phyloP scores from a whole-genome alignment of 2,113 vertebrate species.

The Microtus oregoni region DNA sequence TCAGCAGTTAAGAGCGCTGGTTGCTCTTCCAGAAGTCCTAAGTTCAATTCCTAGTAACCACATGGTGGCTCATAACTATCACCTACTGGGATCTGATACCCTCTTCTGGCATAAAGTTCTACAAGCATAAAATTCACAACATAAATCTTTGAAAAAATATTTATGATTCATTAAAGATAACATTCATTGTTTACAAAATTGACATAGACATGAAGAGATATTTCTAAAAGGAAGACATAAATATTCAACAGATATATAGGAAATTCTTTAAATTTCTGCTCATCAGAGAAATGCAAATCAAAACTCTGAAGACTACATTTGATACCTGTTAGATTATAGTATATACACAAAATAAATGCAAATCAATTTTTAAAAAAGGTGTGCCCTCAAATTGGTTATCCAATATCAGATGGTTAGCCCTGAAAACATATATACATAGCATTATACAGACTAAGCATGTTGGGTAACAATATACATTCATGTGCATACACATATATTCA shows the following conservation, averaged over 20 bases:
- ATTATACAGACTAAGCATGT: neutral
- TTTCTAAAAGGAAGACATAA: neutral
- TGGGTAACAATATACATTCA: neutral
- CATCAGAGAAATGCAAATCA: neutral
- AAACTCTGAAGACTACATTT: neutral
- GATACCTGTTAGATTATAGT: neutral
- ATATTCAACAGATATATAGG: neutral
- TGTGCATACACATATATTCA: neutral
- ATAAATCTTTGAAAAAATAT: too few relatives aligned
- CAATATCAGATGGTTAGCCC: neutral
- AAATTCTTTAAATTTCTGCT: neutral
- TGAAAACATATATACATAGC: neutral
- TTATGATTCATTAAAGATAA: too few relatives aligned
- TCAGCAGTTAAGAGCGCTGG: too few relatives aligned
- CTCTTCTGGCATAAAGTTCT: too few relatives aligned
- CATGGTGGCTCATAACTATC: too few relatives aligned
- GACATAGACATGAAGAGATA: neutral
- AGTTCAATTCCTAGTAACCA: too few relatives aligned
- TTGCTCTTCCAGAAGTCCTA: too few relatives aligned
- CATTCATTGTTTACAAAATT: too few relatives aligned
- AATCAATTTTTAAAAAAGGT: neutral
- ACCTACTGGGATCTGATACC: too few relatives aligned
- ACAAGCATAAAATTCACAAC: too few relatives aligned
- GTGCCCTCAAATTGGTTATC: neutral
- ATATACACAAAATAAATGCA: neutral